A percentile compares a stretch with the other conserved stretches of the same genome.
These are phyloP conservation scores for Cephus cinctus DNA, from an alignment of 1,140 invertebrate genomes.

Conservation along the genomic window DNA sequence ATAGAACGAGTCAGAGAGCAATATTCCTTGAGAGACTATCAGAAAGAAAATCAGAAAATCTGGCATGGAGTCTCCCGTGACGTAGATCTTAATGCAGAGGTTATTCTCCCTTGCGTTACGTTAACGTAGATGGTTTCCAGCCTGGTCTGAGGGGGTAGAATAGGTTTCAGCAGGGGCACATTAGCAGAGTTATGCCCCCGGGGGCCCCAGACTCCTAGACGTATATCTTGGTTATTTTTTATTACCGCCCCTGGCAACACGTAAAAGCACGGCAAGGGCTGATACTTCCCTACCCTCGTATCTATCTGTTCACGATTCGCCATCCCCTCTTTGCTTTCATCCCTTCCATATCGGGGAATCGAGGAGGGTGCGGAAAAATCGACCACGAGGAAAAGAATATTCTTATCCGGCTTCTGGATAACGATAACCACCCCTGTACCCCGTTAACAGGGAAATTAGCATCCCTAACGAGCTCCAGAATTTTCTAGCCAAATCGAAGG, in stretches of 20 bases:
- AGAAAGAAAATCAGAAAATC: too few relatives aligned
- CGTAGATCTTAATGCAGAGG: constrained; percentile 35
- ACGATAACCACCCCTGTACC: background rate
- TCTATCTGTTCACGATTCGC: too few relatives aligned
- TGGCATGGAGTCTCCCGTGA: constrained; percentile 2
- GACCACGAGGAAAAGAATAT: background rate
- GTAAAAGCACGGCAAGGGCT: background rate
- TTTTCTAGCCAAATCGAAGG: background rate
- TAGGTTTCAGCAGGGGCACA: constrained; percentile 41
- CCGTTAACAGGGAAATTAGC: constrained; percentile 20
- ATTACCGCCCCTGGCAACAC: constrained; percentile 27
- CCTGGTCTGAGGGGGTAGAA: constrained; percentile 22
- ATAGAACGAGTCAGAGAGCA: too few relatives aligned
- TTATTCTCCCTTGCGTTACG: constrained; percentile 23
- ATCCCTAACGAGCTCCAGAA: background rate
- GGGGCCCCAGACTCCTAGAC: constrained; percentile 29
- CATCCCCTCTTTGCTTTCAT: too few relatives aligned
- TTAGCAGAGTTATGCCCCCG: constrained; percentile 44
- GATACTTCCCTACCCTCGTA: background rate
- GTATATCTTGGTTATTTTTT: constrained; percentile 51
- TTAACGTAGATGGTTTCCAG: background rate
- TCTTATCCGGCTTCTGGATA: background rate
- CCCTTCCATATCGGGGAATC: too few relatives aligned
- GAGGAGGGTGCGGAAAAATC: too few relatives aligned
- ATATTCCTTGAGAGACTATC: too few relatives aligned